Evolutionary conservation across 2,888 invertebrate genomes (phyloP), one percentile per base, ranked within the genome.

Genomic region (Chouioia cunea): DNA sequence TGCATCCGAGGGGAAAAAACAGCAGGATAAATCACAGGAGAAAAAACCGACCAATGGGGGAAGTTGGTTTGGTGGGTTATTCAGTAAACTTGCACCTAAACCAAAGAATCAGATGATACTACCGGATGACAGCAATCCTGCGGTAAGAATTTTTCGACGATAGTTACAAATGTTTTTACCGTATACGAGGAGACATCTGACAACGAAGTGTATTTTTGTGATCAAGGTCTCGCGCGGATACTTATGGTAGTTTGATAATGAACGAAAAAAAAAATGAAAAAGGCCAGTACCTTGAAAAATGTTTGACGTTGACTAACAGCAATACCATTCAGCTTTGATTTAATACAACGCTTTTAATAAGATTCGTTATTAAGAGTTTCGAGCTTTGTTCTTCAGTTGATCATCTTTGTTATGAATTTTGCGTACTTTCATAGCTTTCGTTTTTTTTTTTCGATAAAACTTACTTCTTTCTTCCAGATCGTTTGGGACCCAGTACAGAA

Each of bases 91-190:
- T 71, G 89, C 93, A 20, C 89, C 93, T 65, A 93, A 93, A 77
- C 92, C 94, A 54, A 95, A 94, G 87, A 97, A 96, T 89, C 96
- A 97, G 89, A 97, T 97, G 96, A 96, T 94, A 82, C 88, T 97
- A 77, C 97, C 97, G 0, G 97, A 97, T 87, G 97, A 97, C 87
- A 96, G 93, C 85, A 93, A 97, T 88, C 96, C 96, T 74, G 88
- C 93, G 75, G 95, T 95, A 88, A 90, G 91, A 88, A 36, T 36
- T 36, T 36, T 36, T 6, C 1, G 12, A 36, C 1, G 36, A 36
- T 36, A 1, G 10, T 36, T 36, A 12, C 6, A 36, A 3, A 36
- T 8, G 6, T 36, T 36, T 36, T 36, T 10, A n/a, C n/a, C n/a
- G 4, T 36, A 10, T 3, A 15, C 46, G 36, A 22, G 1, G 54